A percentile compares a stretch with the other conserved stretches of the same genome.
Evolutionary conservation across 2,797 vertebrate species (phyloP).

Genomic region (Poeciliopsis infans): DNA sequence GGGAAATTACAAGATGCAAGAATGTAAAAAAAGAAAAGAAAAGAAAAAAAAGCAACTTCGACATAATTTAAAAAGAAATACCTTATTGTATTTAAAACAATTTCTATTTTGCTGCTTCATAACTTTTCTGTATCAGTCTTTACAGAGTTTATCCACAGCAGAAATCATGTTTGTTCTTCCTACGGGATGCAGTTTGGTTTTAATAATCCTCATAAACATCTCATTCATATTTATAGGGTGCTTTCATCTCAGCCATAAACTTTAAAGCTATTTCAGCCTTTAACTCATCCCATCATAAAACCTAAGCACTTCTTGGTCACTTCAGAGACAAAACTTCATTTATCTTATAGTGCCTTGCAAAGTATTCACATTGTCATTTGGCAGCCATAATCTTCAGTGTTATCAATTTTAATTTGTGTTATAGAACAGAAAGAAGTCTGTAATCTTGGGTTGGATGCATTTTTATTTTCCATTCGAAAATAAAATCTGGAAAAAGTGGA

Average conservation of each 20-base stretch:
- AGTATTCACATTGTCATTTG: not conserved
- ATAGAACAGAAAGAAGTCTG: not conserved
- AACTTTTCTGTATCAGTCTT: not conserved
- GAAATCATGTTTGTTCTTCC: not conserved
- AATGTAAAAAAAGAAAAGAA: not conserved
- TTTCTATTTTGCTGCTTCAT: not conserved
- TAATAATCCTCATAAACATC: slow-evolving; percentile 1
- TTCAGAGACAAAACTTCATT: not conserved
- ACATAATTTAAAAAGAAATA: not conserved
- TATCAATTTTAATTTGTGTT: not conserved
- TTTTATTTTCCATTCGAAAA: not conserved
- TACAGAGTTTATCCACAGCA: not conserved
- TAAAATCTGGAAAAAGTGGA: not conserved
- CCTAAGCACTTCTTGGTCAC: not conserved
- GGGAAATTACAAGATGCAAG: not conserved
- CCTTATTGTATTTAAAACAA: not conserved
- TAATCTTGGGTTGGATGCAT: not conserved
- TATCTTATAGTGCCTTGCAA: not conserved
- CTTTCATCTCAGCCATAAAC: not conserved
- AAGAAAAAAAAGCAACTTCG: not conserved
- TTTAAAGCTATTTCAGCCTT: not conserved
- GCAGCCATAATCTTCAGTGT: not conserved
- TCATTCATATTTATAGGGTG: not conserved
- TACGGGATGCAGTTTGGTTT: not conserved
- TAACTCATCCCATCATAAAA: not conserved